phyloP scores from a whole-genome alignment of 2,113 vertebrate genomes.

The Perccottus glenii region DNA sequence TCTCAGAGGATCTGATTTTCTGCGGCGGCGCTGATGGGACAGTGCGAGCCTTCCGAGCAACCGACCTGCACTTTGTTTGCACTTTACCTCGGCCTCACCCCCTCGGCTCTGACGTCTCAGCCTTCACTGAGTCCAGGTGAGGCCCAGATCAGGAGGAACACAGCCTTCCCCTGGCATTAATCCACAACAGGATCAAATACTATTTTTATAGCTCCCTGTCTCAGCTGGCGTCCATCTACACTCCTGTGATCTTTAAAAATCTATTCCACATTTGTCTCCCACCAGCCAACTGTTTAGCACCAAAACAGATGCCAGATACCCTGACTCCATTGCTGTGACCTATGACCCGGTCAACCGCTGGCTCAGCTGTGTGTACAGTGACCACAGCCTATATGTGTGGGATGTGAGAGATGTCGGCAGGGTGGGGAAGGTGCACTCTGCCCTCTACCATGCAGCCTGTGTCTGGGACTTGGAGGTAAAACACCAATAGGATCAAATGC shows the following conservation, averaged over 20 bases:
- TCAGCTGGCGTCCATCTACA: conserved; percentile 6
- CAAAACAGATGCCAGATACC: conserved; percentile 81
- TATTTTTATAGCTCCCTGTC: conserved; percentile 40
- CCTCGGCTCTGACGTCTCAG: conserved; percentile 85
- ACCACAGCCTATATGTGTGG: conserved; percentile 98
- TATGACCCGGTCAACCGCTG: conserved; percentile 89
- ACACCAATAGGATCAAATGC: not conserved
- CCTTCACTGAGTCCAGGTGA: conserved; percentile 88
- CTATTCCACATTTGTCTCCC: conserved; percentile 6
- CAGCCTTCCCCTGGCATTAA: conserved; percentile 20
- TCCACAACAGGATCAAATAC: conserved; percentile 23
- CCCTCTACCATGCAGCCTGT: conserved; percentile 90
- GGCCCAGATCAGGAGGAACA: conserved; percentile 19
- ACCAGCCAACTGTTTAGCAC: conserved; percentile 84
- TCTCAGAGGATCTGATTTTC: conserved; percentile 92
- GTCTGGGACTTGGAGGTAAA: conserved; percentile 95
- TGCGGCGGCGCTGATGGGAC: conserved; percentile 92
- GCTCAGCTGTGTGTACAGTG: conserved; percentile 95
- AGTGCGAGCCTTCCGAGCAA: conserved; percentile 87
- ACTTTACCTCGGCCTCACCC: conserved; percentile 90
- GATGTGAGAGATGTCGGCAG: conserved; percentile 89
- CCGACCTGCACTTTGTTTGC: conserved; percentile 88
- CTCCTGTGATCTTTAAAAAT: too few species aligned
- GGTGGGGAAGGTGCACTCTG: conserved; percentile 93
- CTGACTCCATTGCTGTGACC: conserved; percentile 89